Evolutionary conservation across 2,888 invertebrate species (phyloP), one percentile per base, ranked within the genome.

Genomic region (Agonopterix alstromeriana): DNA sequence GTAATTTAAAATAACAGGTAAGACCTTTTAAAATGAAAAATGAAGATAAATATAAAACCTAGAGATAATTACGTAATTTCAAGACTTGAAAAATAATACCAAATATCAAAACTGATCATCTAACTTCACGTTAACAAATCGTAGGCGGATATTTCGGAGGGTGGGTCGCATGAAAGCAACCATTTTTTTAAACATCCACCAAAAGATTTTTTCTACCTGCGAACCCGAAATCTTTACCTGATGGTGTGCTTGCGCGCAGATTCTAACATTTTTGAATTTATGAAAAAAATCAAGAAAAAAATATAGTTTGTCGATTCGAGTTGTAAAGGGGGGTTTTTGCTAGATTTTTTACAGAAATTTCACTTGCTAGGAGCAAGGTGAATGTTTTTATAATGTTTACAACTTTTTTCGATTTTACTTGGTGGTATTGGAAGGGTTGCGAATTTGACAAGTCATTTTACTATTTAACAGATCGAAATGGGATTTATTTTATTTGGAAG

Each of bases 121-220:
- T 38, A 3, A 46, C 55, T 63, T 63, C 45, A 57, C 59, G 63
- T 61, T 67, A 67, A 73, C 63, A 71, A 71, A 73, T 78, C 74
- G 86, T 86, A 73, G 85, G 83, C 81, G 83, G 73, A 69, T 52
- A 59, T 63, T 58, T 65, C 61, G 65, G 65, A 70, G 85, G 85
- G 86, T 82, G 82, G 81, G 73, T 85, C 81, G 82, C 83, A 82
- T 78, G 82, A 79, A 76, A 73, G 69, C 65, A 64, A 70, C 77
- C 80, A 76, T 82, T 85, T 87, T 82, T 87, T 80, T 72, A 53
- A 67, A 68, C 73, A 76, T 76, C 74, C 70, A 74, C 73, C 60
- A 73, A 65, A 71, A 76, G 63, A 75, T 87, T 87, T 86, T 86
- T 87, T 86, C 84, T 87, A 87, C 87, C 87, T 87, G 87, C 82